phyloP scores from a whole-genome alignment of 2,113 vertebrate genomes.

The Dasyornis broadbenti region DNA sequence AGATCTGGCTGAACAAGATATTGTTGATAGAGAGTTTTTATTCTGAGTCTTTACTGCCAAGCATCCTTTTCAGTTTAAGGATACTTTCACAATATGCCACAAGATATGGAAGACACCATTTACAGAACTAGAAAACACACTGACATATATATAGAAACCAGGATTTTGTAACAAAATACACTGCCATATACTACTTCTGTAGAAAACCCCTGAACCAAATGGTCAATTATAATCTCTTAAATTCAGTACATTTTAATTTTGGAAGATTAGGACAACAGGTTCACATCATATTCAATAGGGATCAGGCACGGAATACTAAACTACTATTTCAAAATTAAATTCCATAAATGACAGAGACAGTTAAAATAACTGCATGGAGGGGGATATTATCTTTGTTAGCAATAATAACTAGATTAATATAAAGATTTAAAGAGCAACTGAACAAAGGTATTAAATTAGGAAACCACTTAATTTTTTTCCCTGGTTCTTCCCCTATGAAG shows the following conservation, averaged over 20 bases:
- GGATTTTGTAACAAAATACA: not conserved
- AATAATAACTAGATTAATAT: not conserved
- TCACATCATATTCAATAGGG: not conserved
- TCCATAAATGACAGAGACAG: not conserved
- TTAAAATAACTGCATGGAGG: not conserved
- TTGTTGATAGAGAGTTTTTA: not conserved
- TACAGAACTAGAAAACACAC: not conserved
- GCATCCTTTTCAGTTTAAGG: not conserved
- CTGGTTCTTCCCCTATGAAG: not conserved
- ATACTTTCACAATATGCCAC: not conserved
- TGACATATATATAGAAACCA: not conserved
- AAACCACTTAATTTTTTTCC: not conserved
- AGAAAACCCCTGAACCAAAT: not conserved
- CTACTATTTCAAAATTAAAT: not conserved
- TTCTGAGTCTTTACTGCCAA: not conserved
- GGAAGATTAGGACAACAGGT: not conserved
- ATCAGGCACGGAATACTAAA: not conserved
- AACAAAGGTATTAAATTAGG: not conserved
- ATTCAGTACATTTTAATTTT: not conserved
- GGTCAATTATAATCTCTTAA: not conserved
- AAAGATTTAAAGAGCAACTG: not conserved
- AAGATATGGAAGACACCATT: not conserved
- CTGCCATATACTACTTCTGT: not conserved
- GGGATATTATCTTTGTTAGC: not conserved
- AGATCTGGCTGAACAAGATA: not conserved